These are phyloP conservation scores for Hyles euphorbiae DNA, from an alignment of 1,140 invertebrate genomes.

Conservation along the genomic window DNA sequence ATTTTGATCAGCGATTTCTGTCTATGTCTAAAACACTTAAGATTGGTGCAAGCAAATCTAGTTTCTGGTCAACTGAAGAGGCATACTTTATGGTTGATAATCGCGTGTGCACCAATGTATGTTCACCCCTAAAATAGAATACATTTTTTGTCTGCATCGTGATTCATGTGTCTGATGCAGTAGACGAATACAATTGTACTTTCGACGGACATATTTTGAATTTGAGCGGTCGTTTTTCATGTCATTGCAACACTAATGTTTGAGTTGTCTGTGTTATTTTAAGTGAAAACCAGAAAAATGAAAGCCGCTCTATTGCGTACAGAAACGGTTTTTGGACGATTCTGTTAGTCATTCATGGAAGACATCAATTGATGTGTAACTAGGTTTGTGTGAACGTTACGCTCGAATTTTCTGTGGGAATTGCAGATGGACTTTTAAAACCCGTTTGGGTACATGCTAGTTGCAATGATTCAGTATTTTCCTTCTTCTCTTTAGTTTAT, in stretches of 20 bases:
- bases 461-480: too few species aligned
- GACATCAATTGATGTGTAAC: slow-evolving; percentile 7
- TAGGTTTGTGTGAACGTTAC: slow-evolving; percentile 6
- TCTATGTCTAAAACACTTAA: slow-evolving; percentile 44
- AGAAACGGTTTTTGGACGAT: slow-evolving; percentile 9
- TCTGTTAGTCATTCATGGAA: slow-evolving; percentile 11
- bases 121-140: slow-evolving; percentile 52
- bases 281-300: slow-evolving; percentile 5
- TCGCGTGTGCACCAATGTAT: slow-evolving; percentile 21
- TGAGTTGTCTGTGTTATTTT: slow-evolving; percentile 12
- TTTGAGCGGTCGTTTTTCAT: slow-evolving; percentile 28
- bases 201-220: slow-evolving; percentile 26
- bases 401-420: slow-evolving; percentile 1
- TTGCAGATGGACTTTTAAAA: neutral
- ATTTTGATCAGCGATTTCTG: slow-evolving; percentile 63
- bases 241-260: slow-evolving; percentile 12
- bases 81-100: slow-evolving; percentile 17
- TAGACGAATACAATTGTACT: slow-evolving; percentile 55
- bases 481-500: too few species aligned
- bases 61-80: slow-evolving; percentile 1
- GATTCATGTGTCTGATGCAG: slow-evolving; percentile 69
- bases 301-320: slow-evolving; percentile 10
- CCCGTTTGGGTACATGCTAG: too few species aligned
- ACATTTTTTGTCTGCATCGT: slow-evolving; percentile 58
- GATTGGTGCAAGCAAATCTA: slow-evolving; percentile 22